phyloP scores from a whole-genome alignment of 53 echinoderm and acorn worm genomes.

The Mesocentrotus franciscanus region DNA sequence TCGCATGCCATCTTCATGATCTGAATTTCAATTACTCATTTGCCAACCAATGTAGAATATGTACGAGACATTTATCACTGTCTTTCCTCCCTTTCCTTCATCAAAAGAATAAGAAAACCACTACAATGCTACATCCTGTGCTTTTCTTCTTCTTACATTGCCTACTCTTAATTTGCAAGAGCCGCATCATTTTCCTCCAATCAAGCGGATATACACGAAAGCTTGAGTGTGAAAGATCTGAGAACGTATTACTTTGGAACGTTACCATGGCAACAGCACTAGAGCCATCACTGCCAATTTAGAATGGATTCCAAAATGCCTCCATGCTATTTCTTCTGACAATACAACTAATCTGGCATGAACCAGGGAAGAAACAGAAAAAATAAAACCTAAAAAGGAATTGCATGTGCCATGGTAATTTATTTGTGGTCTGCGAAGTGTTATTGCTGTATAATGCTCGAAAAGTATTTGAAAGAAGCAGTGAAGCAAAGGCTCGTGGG shows the following conservation, averaged over 20 bases:
- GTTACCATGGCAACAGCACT: slow-evolving; percentile 43
- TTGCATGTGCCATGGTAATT: not conserved
- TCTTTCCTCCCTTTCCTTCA: not conserved
- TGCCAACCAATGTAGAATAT: not conserved
- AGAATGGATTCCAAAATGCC: slow-evolving; percentile 40
- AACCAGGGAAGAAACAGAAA: not conserved
- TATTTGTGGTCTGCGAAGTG: not conserved
- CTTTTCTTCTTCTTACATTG: not conserved
- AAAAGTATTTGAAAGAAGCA: not conserved
- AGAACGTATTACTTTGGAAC: slow-evolving; percentile 25
- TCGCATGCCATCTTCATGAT: not conserved
- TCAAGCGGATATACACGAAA: slow-evolving; percentile 8
- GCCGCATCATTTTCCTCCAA: slow-evolving; percentile 38
- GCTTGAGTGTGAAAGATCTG: slow-evolving; percentile 35
- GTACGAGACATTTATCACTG: not conserved
- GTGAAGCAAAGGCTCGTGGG: not conserved
- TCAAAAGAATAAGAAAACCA: not conserved
- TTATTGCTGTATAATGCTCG: not conserved
- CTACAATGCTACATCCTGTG: not conserved
- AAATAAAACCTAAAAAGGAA: not conserved
- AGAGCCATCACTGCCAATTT: slow-evolving; percentile 48
- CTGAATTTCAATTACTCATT: not conserved
- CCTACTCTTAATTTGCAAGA: not conserved
- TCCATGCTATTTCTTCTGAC: slow-evolving; percentile 21
- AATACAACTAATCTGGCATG: slow-evolving; percentile 49